Base-by-base conservation (phyloP, 2,888 invertebrate genomes). In the Asteroscopus sphinx region DNA sequence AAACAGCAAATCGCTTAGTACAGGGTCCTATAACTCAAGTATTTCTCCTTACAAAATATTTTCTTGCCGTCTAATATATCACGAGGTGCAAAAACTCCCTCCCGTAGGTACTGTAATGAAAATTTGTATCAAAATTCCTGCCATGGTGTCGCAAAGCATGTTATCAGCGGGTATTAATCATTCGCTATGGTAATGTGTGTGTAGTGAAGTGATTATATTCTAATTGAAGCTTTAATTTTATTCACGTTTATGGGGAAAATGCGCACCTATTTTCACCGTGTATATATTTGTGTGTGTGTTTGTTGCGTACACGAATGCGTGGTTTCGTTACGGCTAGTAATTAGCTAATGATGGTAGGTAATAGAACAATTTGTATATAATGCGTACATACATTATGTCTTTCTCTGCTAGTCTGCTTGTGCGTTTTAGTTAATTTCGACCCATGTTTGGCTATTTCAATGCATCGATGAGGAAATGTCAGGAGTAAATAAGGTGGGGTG, bases 121-220 rank as follows among this genome's bases (percentile, higher is more conserved):
- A 78, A 76, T 78, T 74, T 70, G 70, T 72, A 74, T 62, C 61
- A 62, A 56, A 74, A 75, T 75, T 62, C 69, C 60, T 71, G 45
- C 40, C 42, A 46, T 58, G 67, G 72, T 62, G 70, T 72, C 65
- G 77, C 77, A 79, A 80, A 85, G 80, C 77, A 69, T 80, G 83
- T 85, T 90, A 91, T 91, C 90, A 81, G 59, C 68, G 73, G 69
- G 77, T 83, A 91, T 91, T 91, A 91, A 91, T 91, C 90, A 89
- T 85, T 81, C 78, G 67, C 69, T 82, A 81, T 85, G 90, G 84
- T 86, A 88, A 89, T 86, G 81, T 77, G 77, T 77, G 76, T 81
- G 85, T 84, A 82, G 80, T 72, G 71, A 75, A 80, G 79, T 86
- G 86, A 88, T 89, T 90, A 90, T 89, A 91, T 91, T 90, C 88